These are phyloP conservation scores for Stenchaetothrips biformis DNA, from an alignment of 2,888 invertebrate species.

Conservation along the genomic window DNA sequence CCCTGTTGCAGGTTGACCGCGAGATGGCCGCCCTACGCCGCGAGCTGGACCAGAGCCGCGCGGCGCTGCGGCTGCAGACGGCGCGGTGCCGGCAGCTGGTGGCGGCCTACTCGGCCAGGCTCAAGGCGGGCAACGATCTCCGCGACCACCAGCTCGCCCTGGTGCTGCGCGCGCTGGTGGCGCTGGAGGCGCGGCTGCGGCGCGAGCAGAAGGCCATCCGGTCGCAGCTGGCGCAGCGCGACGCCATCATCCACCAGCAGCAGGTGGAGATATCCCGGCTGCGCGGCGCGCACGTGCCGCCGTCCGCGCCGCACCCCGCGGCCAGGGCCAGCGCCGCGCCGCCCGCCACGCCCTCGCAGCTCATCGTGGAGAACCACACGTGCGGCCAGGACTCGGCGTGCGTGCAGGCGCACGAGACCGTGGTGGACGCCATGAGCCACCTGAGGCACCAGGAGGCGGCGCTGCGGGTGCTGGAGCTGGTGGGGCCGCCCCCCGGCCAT, in stretches of 20 bases:
- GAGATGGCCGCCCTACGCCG: constrained; percentile 48
- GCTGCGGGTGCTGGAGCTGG: constrained; percentile 13
- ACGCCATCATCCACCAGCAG: constrained; percentile 64
- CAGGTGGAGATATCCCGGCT: constrained; percentile 63
- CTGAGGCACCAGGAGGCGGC: constrained; percentile 19
- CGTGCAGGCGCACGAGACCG: not conserved
- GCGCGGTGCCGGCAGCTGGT: constrained; percentile 64
- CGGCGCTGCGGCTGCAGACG: constrained; percentile 59
- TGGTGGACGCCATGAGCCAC: constrained; percentile 13
- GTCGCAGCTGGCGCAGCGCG: constrained; percentile 63
- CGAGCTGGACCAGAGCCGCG: constrained; percentile 64
- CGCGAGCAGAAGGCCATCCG: constrained; percentile 69
- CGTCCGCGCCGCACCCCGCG: constrained; percentile 36
- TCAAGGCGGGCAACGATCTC: constrained; percentile 57
- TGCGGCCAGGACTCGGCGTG: constrained; percentile 13
- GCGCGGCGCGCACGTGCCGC: constrained; percentile 39
- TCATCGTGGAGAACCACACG: constrained; percentile 8
- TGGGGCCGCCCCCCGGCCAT: not conserved
- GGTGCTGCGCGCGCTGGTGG: constrained; percentile 63
- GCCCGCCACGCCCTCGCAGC: not conserved
- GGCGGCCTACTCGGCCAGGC: constrained; percentile 56
- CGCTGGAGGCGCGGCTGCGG: constrained; percentile 65
- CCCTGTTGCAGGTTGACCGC: constrained; percentile 60
- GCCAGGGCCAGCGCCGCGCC: constrained; percentile 43
- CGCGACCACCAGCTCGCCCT: constrained; percentile 60